Evolutionary conservation across 1,140 invertebrate species (phyloP).

Genomic region (Uloborus diversus): DNA sequence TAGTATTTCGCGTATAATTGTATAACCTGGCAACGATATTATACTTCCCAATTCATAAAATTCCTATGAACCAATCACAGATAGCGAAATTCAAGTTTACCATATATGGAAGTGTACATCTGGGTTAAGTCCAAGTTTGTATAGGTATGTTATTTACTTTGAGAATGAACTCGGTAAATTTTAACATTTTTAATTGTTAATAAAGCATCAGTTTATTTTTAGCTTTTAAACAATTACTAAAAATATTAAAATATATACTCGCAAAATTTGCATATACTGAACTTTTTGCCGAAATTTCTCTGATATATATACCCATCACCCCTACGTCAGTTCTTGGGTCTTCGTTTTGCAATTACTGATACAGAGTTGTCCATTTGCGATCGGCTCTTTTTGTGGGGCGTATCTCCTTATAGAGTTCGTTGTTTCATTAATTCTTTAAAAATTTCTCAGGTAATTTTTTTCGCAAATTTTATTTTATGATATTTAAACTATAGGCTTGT

Average conservation of each 20-base stretch:
- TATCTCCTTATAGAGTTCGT: not conserved
- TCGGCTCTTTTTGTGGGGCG: slow-evolving; percentile 2
- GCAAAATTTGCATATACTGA: not conserved
- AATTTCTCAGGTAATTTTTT: not conserved
- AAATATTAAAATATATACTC: not conserved
- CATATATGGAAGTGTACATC: slow-evolving; percentile 39
- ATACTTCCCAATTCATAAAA: not conserved
- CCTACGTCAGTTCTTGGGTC: not conserved
- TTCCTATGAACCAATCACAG: slow-evolving; percentile 32
- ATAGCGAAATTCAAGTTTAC: slow-evolving; percentile 20
- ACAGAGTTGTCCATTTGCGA: not conserved
- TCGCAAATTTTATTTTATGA: too few species aligned
- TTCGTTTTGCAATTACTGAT: not conserved
- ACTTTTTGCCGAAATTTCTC: not conserved
- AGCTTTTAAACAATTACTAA: not conserved
- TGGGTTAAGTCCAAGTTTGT: slow-evolving; percentile 19
- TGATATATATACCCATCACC: not conserved
- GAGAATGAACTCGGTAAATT: not conserved
- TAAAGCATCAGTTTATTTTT: not conserved
- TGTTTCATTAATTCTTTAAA: not conserved
- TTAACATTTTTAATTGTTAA: not conserved
- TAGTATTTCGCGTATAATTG: too few species aligned
- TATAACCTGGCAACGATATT: too few species aligned
- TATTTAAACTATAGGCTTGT: too few species aligned
- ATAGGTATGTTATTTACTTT: not conserved